Base-by-base conservation (phyloP, 2,113 vertebrate genomes). In the Laterallus jamaicensis region DNA sequence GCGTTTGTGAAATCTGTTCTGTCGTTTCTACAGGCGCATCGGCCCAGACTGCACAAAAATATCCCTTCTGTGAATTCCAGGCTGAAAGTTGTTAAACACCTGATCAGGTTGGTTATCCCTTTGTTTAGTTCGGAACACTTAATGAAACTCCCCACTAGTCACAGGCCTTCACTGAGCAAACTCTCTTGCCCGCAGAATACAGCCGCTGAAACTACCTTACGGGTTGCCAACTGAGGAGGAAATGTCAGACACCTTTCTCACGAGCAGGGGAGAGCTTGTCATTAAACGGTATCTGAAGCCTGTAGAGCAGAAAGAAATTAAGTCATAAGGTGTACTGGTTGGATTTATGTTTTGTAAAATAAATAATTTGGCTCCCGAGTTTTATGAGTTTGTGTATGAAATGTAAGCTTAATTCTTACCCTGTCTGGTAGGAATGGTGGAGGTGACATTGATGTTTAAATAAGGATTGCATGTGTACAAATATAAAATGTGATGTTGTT, bases 61-160 rank as follows among this genome's bases (percentile, higher is more conserved):
- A 99, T 98, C 82, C 98, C 98, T 70, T 98, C 99, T 4, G 98
- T 99, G 93, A 99, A 99, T 73, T 94, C 85, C 87, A 99, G 95
- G 59, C 97, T 99, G 90, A 99, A 99, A 96, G 94, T 98, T 59
- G 90, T 99, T 86, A 99, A 99, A 93, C 99, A 99, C 92, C 98
- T 99, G 75, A 97, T 99, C 73, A 99, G 98, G 99, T 99, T 97
- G 97, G 99, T 98, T 91, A 42, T 44, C 44, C 81, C 9, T 88
- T 86, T 82, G 40, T 66, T 92, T 67, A 21, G 26, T 86, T 73
- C 82, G n/a, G 24, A 92, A 26, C 26, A 39, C 67, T 74, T 15
- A 49, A 55, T 80, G 11, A 50, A 69, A 60, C 22, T 62, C 42
- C 66, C 2, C 39, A 50, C 29, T 58, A n/a, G 79, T 54, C 54